A percentile compares a stretch with the other conserved stretches of the same genome.
Conservation (phyloP, 2,888 invertebrate species). For the Stenodema calcarata region DNA sequence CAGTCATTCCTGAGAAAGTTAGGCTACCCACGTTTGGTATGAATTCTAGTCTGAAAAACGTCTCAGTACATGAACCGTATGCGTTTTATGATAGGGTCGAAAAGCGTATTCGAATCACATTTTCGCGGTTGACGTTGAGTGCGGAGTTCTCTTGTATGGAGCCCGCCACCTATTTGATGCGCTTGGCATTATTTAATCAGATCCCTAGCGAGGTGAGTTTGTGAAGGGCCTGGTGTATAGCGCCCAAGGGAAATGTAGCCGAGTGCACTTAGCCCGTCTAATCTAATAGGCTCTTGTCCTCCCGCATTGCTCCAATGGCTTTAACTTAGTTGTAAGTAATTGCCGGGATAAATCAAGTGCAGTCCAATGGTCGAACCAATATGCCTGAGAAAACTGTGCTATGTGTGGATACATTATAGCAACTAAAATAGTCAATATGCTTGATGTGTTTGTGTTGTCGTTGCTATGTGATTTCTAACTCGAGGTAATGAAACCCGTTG, state of each 20-base stretch:
- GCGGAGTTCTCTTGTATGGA: background rate
- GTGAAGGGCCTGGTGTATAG: conserved; percentile 10
- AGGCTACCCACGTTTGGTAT: no score
- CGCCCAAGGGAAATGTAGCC: conserved; percentile 18
- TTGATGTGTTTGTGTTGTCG: no score
- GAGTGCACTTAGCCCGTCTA: conserved; percentile 10
- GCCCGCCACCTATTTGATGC: background rate
- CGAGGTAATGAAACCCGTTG: no score
- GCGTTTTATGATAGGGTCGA: no score
- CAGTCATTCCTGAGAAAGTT: no score
- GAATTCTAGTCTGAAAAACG: no score
- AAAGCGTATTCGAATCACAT: no score
- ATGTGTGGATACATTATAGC: no score
- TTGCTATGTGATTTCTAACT: no score
- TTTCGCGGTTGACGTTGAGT: background rate
- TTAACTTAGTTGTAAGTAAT: conserved; percentile 17
- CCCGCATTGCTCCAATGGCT: background rate
- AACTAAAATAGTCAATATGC: no score
- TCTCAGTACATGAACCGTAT: no score
- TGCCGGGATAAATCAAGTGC: background rate
- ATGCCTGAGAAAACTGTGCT: no score
- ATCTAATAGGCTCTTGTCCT: background rate
- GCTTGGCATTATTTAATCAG: conserved; percentile 6
- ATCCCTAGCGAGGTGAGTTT: background rate
- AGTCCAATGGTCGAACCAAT: background rate